Evolutionary conservation across 2,888 invertebrate species (phyloP), one percentile per base, ranked within the genome.

Genomic region (Mesorhabditis belari): DNA sequence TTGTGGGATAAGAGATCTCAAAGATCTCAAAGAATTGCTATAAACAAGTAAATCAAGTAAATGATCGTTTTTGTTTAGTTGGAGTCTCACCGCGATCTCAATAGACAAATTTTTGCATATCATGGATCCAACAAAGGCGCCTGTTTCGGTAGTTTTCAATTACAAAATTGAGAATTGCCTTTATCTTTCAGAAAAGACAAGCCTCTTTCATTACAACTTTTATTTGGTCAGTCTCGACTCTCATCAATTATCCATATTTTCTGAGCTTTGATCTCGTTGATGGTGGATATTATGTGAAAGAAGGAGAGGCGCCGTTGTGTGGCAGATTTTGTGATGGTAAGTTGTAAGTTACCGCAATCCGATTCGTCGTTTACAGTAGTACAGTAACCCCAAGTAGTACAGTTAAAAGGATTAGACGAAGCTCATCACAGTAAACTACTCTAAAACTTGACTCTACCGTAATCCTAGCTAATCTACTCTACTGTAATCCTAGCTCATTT

Each of bases 311-410:
- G 17, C 77, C 78, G 5, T 77, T 72, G 55, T 76, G 77, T 55
- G 77, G 77, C 25, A 62, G 85, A 60, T 90, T 88, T 77, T 80
- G 80, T 62, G 79, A 78, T 58, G 79, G n/a, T n/a, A n/a, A n/a
- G n/a, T n/a, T n/a, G n/a, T n/a, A n/a, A n/a, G n/a, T n/a, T n/a
- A n/a, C n/a, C n/a, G n/a, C n/a, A n/a, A n/a, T n/a, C n/a, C n/a
- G n/a, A n/a, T n/a, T n/a, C n/a, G n/a, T n/a, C n/a, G n/a, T n/a
- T n/a, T n/a, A n/a, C n/a, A n/a, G n/a, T n/a, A n/a, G n/a, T n/a
- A n/a, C n/a, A n/a, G n/a, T n/a, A n/a, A n/a, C n/a, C n/a, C n/a
- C n/a, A n/a, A n/a, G n/a, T n/a, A n/a, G n/a, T n/a, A n/a, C n/a
- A n/a, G n/a, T n/a, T n/a, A n/a, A n/a, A n/a, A n/a, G n/a, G n/a